Conservation (phyloP, 1,140 invertebrate species). For the Bombyx mandarina region DNA sequence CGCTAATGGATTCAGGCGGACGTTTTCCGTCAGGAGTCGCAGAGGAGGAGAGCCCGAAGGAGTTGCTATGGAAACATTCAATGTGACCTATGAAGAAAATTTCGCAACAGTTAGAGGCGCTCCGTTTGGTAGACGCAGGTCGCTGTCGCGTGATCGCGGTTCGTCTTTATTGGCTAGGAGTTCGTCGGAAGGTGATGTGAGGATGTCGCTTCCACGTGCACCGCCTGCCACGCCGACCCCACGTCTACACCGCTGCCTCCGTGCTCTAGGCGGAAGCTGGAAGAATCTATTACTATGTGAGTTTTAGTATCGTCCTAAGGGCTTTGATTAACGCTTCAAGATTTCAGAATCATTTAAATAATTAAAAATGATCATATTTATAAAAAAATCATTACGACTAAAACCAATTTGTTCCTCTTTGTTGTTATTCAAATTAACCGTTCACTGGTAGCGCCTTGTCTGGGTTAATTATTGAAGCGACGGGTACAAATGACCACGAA, state of each 20-base stretch:
- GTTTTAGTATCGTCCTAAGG: constrained; percentile 38
- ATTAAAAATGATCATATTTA: too few relatives aligned
- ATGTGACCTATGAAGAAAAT: constrained; percentile 42
- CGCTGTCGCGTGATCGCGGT: constrained; percentile 47
- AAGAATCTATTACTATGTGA: constrained; percentile 77
- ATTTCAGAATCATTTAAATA: too few relatives aligned
- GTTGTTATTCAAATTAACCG: constrained; percentile 51
- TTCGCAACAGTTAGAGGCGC: constrained; percentile 64
- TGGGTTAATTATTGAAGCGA: constrained; percentile 50
- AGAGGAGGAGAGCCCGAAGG: constrained; percentile 48
- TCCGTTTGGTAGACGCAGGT: constrained; percentile 56
- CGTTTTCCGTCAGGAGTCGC: constrained; percentile 53
- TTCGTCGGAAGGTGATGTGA: constrained; percentile 69
- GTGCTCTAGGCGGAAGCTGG: constrained; percentile 75
- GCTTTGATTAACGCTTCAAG: constrained; percentile 7
- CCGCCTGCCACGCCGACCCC: constrained; percentile 52
- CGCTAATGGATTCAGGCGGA: constrained; percentile 53
- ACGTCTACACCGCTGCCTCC: constrained; percentile 73
- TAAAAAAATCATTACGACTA: background rate
- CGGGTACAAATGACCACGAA: constrained; percentile 56
- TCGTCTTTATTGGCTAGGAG: constrained; percentile 59
- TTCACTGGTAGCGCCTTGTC: constrained; percentile 37
- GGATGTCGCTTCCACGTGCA: constrained; percentile 39
- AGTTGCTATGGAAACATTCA: constrained; percentile 61
- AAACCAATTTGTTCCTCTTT: constrained; percentile 39